Conservation (phyloP, 2,113 vertebrate genomes). For the Lophura nycthemera region DNA sequence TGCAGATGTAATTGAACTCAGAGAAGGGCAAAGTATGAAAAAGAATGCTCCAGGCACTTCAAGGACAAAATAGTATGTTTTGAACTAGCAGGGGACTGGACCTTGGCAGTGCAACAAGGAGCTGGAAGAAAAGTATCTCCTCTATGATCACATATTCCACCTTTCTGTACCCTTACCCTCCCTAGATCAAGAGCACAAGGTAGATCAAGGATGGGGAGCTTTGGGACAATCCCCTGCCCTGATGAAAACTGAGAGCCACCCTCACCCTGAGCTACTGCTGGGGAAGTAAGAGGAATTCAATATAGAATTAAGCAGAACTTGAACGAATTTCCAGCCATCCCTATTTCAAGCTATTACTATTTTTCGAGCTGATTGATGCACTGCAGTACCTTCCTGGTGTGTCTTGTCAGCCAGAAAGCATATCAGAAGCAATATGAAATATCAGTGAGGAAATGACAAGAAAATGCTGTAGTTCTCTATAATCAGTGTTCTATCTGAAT, state of each 20-base stretch:
- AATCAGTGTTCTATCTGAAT: background rate
- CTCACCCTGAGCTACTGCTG: accelerated
- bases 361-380: background rate
- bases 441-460: background rate
- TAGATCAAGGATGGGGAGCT: too few relatives aligned
- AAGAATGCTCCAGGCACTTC: background rate
- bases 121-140: background rate
- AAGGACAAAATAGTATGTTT: background rate
- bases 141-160: background rate
- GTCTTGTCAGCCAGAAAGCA: background rate
- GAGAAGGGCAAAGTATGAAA: background rate
- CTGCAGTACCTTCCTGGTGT: background rate
- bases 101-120: background rate
- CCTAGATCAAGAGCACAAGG: background rate
- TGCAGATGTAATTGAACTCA: background rate
- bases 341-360: background rate
- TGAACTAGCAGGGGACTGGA: background rate
- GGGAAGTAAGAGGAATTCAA: background rate
- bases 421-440: background rate
- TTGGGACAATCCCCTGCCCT: background rate
- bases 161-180: background rate
- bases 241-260: background rate
- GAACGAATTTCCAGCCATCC: background rate
- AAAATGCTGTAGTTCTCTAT: background rate
- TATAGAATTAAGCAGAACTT: background rate